These are phyloP conservation scores for Stenolophus ochropezus DNA, from an alignment of 2,888 invertebrate genomes.

Conservation along the genomic window DNA sequence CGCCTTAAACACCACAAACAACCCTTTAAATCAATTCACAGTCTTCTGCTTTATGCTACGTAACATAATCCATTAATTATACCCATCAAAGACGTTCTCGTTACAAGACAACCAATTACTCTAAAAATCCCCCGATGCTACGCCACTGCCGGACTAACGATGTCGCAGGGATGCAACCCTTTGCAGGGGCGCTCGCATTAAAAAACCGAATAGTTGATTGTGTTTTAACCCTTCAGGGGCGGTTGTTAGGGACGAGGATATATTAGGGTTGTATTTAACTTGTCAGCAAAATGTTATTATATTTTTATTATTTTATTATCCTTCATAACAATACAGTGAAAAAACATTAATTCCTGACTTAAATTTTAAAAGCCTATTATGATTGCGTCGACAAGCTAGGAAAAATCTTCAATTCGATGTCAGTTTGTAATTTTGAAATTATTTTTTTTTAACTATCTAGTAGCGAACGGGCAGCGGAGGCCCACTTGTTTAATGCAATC, in stretches of 20 bases:
- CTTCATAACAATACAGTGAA: no score
- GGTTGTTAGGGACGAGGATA: neutral
- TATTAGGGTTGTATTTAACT: neutral
- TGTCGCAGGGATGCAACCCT: conserved; percentile 27
- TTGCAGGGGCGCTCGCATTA: conserved; percentile 25
- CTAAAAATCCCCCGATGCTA: conserved; percentile 19
- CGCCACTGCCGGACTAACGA: conserved; percentile 28
- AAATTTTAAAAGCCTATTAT: no score
- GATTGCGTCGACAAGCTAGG: no score
- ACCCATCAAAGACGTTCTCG: conserved; percentile 16
- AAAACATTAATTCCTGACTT: no score
- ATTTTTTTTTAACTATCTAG: no score
- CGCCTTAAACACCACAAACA: neutral
- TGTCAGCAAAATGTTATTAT: neutral
- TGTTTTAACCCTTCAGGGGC: conserved; percentile 39
- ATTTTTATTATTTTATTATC: no score
- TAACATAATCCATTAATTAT: conserved; percentile 28
- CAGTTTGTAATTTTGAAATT: no score
- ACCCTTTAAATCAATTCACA: neutral
- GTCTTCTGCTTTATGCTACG: neutral
- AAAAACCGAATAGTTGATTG: conserved; percentile 48
- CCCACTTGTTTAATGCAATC: no score
- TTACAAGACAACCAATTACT: conserved; percentile 38
- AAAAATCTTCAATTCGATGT: no score
- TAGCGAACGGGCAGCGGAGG: no score